Evolutionary conservation across 2,888 invertebrate genomes (phyloP), one percentile per base, ranked within the genome.

Genomic region (Pollenia labialis): DNA sequence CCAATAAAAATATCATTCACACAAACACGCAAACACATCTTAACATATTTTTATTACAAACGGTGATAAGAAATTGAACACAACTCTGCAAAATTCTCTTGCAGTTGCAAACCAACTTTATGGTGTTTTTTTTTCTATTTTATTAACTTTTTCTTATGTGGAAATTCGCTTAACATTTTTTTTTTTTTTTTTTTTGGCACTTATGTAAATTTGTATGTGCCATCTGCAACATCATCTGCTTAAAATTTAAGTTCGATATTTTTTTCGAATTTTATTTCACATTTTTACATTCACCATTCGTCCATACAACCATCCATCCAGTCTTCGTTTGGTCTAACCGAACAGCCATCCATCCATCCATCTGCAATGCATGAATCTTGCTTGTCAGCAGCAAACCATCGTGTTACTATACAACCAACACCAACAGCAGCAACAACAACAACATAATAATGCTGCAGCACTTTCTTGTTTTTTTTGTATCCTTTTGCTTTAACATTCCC

Each of bases 171-270:
- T 68, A 18, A 10, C 12, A 60, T 60, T 50, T 64, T 48, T 42
- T 9, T 68, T 75, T 1, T 23, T 23, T 23, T 50, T 52, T 66
- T 56, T 46, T 56, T 32, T 32, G 16, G 11, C 7, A 1, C 46
- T 68, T 72, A 14, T 44, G 58, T 56, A 58, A 54, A 66, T 72
- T 62, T 71, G 40, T 54, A 42, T 72, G 50, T 79, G 75, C 75
- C 86, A 86, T 83, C 71, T 80, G 86, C 66, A 86, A 81, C 80
- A 71, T 83, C 80, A 83, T 66, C 23, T 72, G n/a, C 10, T 64
- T 50, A 14, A 77, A 54, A 79, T 62, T 79, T 80, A 9, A 4
- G 50, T 80, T 80, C 68, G 56, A 69, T 79, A 40, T 76, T 66
- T 46, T 56, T 64, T 44, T 40, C 12, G 44, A 6, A 0, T 68